Conservation (phyloP, 2,797 vertebrate species). For the Argentina silus region DNA sequence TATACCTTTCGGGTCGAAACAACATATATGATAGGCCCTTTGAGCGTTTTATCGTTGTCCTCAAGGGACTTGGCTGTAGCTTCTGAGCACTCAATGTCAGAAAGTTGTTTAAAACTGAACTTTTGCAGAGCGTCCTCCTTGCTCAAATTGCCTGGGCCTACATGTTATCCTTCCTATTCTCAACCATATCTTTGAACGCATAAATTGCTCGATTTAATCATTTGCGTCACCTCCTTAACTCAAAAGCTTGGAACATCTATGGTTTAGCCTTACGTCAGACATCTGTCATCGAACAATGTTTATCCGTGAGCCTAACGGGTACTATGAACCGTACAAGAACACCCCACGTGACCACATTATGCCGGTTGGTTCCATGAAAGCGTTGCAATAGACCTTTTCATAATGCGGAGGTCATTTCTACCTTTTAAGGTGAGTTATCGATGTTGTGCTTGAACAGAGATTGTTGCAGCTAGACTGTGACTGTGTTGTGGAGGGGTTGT, state of each 20-base stretch:
- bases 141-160: not conserved
- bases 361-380: slow-evolving; percentile 8
- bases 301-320: slow-evolving; percentile 59
- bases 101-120: not conserved
- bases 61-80: no score
- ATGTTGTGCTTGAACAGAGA: slow-evolving; percentile 40
- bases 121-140: not conserved
- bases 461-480: slow-evolving; percentile 35
- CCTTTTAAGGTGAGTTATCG: not conserved
- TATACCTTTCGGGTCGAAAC: no score
- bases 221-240: slow-evolving; percentile 35
- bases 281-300: slow-evolving; percentile 67
- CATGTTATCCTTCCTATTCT: not conserved
- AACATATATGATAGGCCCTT: no score
- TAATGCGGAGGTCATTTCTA: not conserved
- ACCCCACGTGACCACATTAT: slow-evolving; percentile 25
- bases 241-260: slow-evolving; percentile 43
- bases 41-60: no score
- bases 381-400: not conserved
- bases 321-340: slow-evolving; percentile 47
- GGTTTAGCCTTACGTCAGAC: slow-evolving; percentile 56
- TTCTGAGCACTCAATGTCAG: no score
- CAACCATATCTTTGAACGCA: slow-evolving; percentile 6
- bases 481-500: slow-evolving; percentile 37
- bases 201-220: slow-evolving; percentile 25